These are phyloP conservation scores for Mythimna lalbum DNA, from an alignment of 2,888 invertebrate species.

Conservation along the genomic window DNA sequence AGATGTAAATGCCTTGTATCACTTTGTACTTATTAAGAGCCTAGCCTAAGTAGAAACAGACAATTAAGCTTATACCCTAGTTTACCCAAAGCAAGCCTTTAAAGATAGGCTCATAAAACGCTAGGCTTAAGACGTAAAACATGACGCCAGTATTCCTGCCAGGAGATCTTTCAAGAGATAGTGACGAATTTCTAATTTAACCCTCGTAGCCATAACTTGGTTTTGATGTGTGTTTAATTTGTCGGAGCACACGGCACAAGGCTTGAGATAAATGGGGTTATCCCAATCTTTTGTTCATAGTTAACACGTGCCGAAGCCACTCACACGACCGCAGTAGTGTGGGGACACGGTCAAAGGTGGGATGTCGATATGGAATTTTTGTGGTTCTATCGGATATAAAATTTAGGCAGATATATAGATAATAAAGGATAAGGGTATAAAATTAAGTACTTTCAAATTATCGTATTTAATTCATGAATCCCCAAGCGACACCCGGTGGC, in stretches of 20 bases:
- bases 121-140: slow-evolving; percentile 26
- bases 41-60: slow-evolving; percentile 9
- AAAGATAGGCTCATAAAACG: slow-evolving; percentile 17
- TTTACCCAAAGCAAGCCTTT: slow-evolving; percentile 3
- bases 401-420: neutral
- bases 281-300: slow-evolving; percentile 67
- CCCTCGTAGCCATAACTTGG: slow-evolving; percentile 52
- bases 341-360: neutral
- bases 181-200: slow-evolving; percentile 49
- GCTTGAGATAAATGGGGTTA: slow-evolving; percentile 62
- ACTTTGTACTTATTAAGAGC: slow-evolving; percentile 28
- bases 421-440: neutral
- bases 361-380: slow-evolving; percentile 12
- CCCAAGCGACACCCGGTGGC: no score
- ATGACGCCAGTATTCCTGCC: neutral
- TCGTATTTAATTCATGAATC: no score
- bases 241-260: slow-evolving; percentile 46
- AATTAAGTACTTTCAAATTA: no score
- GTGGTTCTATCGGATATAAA: neutral
- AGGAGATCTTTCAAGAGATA: slow-evolving; percentile 39
- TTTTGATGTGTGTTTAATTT: slow-evolving; percentile 62
- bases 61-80: slow-evolving; percentile 15
- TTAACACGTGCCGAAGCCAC: slow-evolving; percentile 63
- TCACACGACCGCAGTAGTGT: slow-evolving; percentile 56
- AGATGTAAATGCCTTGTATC: slow-evolving; percentile 19